phyloP scores from a whole-genome alignment of 2,888 invertebrate species.

The Ecliptopera silaceata region DNA sequence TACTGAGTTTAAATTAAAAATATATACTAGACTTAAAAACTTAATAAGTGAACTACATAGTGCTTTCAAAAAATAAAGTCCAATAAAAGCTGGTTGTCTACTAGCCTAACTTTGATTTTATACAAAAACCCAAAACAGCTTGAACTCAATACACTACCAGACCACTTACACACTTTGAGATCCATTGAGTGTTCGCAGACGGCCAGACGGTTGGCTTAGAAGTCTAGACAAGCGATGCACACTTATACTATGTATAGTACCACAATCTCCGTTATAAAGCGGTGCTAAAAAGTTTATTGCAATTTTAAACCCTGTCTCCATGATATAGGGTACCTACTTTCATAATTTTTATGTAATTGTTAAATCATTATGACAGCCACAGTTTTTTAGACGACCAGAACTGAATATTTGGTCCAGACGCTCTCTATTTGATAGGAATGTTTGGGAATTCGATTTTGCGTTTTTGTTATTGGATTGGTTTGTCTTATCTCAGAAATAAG shows the following conservation, averaged over 20 bases:
- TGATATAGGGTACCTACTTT: too few species aligned
- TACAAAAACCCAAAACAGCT: too few species aligned
- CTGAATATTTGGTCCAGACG: slow-evolving; percentile 24
- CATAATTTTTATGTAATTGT: too few species aligned
- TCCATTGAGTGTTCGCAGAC: slow-evolving; percentile 23
- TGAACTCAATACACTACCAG: neutral
- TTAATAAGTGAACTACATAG: too few species aligned
- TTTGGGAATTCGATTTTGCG: slow-evolving; percentile 7
- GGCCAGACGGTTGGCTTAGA: slow-evolving; percentile 45
- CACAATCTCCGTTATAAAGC: neutral
- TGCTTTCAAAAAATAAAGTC: too few species aligned
- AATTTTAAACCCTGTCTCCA: neutral
- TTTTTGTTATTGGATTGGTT: neutral
- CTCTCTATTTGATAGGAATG: slow-evolving; percentile 18
- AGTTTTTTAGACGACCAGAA: neutral
- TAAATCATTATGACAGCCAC: neutral
- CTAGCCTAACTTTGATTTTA: too few species aligned
- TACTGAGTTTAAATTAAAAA: too few species aligned
- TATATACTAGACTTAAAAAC: too few species aligned
- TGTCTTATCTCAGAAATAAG: too few species aligned
- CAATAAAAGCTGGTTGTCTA: too few species aligned
- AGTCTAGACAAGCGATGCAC: slow-evolving; percentile 53
- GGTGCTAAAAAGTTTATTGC: too few species aligned
- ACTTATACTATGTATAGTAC: slow-evolving; percentile 24
- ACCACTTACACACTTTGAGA: slow-evolving; percentile 20